phyloP scores from a whole-genome alignment of 2,888 invertebrate species.

The Ypsolopha scabrella region DNA sequence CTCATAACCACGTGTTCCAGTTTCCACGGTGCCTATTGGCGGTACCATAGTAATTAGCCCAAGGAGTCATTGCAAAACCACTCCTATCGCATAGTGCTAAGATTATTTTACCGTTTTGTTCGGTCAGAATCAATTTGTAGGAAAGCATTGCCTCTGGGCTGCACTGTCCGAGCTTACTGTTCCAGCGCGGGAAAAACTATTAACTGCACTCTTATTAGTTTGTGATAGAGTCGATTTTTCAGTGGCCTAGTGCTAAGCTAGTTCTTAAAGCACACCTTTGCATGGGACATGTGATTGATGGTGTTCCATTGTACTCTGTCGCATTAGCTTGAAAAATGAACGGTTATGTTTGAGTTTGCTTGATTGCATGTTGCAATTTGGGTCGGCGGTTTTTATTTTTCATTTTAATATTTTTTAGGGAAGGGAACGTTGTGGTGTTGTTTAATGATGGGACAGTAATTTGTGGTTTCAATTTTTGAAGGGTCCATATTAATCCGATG shows the following conservation, averaged over 20 bases:
- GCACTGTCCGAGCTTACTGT: background rate
- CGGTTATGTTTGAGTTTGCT: conserved; percentile 40
- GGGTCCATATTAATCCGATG: no score
- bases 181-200: background rate
- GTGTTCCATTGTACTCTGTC: conserved; percentile 44
- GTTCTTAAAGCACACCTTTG: conserved; percentile 40
- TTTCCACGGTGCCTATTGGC: conserved; percentile 2
- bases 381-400: conserved; percentile 23
- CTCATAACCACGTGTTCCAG: conserved; percentile 3
- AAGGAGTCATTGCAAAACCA: no score
- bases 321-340: conserved; percentile 58
- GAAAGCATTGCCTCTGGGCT: background rate
- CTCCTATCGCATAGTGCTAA: no score
- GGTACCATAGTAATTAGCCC: background rate
- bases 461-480: background rate
- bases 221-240: background rate
- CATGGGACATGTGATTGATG: conserved; percentile 54
- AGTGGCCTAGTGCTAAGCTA: background rate
- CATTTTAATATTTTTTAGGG: conserved; percentile 3
- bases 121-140: background rate
- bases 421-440: conserved; percentile 4
- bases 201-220: background rate
- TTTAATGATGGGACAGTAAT: background rate
- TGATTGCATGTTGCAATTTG: conserved; percentile 36
- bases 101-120: no score